These are phyloP conservation scores for Busseola fusca DNA, from an alignment of 2,888 invertebrate genomes.

Conservation along the genomic window DNA sequence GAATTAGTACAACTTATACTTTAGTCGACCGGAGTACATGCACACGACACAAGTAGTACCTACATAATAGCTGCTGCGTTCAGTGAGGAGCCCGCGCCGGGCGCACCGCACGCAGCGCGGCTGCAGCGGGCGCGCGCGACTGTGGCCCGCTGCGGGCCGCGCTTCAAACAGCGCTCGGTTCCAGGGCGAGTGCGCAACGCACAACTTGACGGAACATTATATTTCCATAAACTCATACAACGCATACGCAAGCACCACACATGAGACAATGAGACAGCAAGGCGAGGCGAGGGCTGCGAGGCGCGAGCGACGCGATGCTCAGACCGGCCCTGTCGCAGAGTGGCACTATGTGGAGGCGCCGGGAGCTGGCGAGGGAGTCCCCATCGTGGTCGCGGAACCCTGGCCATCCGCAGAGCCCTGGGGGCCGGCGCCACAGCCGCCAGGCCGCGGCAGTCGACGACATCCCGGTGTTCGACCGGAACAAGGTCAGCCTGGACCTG, in stretches of 20 bases:
- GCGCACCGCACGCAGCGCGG: background rate
- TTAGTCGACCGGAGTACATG: background rate
- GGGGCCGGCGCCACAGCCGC: conserved; percentile 51
- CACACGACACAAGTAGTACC: background rate
- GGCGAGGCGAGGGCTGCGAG: conserved; percentile 50
- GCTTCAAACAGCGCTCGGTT: background rate
- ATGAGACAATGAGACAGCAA: conserved; percentile 33
- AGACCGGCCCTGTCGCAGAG: conserved; percentile 64
- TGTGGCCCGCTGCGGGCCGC: background rate
- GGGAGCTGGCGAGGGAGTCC: conserved; percentile 44
- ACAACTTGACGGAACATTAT: conserved; percentile 2
- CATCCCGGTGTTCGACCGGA: conserved; percentile 90
- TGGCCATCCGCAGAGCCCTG: conserved; percentile 51
- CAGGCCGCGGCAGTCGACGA: conserved; percentile 78
- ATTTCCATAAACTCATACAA: conserved; percentile 9
- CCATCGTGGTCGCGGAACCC: conserved; percentile 58
- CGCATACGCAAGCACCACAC: conserved; percentile 23
- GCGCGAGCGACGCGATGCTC: conserved; percentile 43
- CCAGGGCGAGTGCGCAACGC: background rate
- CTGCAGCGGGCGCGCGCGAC: background rate
- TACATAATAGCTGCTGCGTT: background rate
- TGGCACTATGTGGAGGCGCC: conserved; percentile 80
- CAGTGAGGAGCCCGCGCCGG: background rate
- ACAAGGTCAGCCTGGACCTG: conserved; percentile 91
- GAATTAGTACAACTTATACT: background rate